These are phyloP conservation scores for Lagopus leucura DNA, from an alignment of 2,113 vertebrate species.

Conservation along the genomic window DNA sequence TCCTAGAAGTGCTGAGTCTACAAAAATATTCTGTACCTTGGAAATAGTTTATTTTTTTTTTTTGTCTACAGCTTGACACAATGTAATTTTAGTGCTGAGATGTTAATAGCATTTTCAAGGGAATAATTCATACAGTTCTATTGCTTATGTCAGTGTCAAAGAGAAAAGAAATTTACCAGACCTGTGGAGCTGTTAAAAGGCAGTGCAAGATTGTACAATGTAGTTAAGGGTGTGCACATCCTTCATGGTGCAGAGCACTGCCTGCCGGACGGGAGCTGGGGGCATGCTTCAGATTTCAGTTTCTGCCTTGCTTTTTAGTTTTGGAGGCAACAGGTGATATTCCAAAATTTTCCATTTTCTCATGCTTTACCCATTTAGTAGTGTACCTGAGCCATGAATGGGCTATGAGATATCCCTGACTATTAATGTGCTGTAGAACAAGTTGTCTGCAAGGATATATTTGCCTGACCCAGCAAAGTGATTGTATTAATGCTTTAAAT, in stretches of 20 bases:
- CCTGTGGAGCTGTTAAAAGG: not conserved
- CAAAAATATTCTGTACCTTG: not conserved
- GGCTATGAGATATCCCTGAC: not conserved
- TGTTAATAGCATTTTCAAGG: constrained; percentile 24
- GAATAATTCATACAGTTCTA: not conserved
- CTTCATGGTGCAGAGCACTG: not conserved
- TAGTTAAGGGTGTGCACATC: fast-evolving
- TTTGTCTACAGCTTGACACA: not conserved
- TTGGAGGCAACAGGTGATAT: not conserved
- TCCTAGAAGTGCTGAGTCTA: not conserved
- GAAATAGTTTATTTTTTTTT: not conserved
- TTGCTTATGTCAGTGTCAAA: constrained; percentile 8
- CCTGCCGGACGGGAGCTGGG: fast-evolving
- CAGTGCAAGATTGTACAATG: not conserved
- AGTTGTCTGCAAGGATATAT: not conserved
- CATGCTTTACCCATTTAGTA: not conserved
- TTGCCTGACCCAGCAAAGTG: not conserved
- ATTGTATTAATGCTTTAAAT: not conserved
- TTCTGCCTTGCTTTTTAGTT: not conserved
- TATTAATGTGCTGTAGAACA: not conserved
- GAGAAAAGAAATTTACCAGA: not conserved
- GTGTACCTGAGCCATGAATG: not conserved
- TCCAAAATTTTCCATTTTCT: not conserved
- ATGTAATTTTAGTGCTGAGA: constrained; percentile 34
- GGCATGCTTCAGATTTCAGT: not conserved